Conservation (phyloP, 2,797 vertebrate genomes). For the Gambusia yucatana region DNA sequence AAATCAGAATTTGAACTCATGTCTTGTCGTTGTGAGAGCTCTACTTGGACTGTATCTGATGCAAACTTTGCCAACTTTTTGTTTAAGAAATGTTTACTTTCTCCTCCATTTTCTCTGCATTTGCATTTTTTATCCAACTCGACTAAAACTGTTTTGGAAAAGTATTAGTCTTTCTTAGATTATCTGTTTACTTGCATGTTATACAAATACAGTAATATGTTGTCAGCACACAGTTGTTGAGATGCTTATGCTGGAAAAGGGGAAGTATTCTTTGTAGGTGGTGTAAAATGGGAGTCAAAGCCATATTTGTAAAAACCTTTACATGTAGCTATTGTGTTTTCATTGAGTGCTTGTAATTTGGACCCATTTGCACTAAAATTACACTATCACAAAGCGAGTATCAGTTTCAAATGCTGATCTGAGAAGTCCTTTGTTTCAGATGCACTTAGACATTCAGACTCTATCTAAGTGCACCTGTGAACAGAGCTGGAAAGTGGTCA, state of each 20-base stretch:
- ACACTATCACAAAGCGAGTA: neutral
- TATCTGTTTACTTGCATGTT: neutral
- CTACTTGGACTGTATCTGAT: neutral
- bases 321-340: neutral
- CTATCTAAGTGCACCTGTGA: slow-evolving; percentile 17
- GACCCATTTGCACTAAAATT: slow-evolving; percentile 5
- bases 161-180: neutral
- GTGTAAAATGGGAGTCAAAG: slow-evolving; percentile 8
- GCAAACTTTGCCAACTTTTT: neutral
- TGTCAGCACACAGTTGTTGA: neutral
- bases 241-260: neutral
- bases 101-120: neutral
- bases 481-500: slow-evolving; percentile 21
- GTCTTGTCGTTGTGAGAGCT: neutral
- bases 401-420: slow-evolving; percentile 19
- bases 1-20: neutral
- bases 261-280: slow-evolving; percentile 6
- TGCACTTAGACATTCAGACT: neutral
- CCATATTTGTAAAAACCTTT: neutral
- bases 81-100: neutral
- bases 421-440: slow-evolving; percentile 19
- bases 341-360: slow-evolving; percentile 1
- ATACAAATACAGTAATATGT: neutral
- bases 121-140: neutral
- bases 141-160: neutral